Evolutionary conservation across 1,140 invertebrate species (phyloP).

Genomic region (Drosophila sp.): DNA sequence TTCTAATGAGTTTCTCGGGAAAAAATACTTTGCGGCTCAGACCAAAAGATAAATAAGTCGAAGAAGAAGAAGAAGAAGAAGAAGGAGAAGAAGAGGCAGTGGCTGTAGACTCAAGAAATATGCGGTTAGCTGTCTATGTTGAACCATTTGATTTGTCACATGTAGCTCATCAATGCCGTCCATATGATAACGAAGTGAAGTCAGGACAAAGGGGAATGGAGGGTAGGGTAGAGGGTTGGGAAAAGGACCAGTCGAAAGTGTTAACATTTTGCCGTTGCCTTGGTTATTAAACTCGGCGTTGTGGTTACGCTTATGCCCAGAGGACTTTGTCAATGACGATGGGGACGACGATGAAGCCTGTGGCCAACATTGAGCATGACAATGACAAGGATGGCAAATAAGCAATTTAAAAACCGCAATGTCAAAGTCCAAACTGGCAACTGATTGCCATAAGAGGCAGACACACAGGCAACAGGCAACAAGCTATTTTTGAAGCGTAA

Average conservation of each 20-base stretch:
- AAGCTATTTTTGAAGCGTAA: slow-evolving; percentile 3
- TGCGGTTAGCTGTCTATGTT: slow-evolving; percentile 20
- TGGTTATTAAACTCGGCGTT: slow-evolving; percentile 64
- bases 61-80: neutral
- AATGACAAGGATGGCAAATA: slow-evolving; percentile 51
- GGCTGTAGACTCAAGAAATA: neutral
- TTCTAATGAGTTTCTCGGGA: slow-evolving; percentile 31
- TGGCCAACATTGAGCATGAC: neutral
- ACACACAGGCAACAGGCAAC: slow-evolving; percentile 3
- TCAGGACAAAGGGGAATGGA: neutral
- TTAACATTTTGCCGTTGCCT: slow-evolving; percentile 45
- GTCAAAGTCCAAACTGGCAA: slow-evolving; percentile 49
- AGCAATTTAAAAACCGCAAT: slow-evolving; percentile 75
- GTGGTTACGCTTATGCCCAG: slow-evolving; percentile 32
- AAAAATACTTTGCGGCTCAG: slow-evolving; percentile 31
- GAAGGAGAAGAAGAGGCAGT: neutral
- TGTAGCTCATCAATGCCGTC: slow-evolving; percentile 48
- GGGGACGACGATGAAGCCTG: neutral
- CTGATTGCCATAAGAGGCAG: slow-evolving; percentile 3
- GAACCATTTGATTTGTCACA: slow-evolving; percentile 48
- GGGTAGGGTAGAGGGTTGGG: neutral
- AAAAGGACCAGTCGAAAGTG: slow-evolving; percentile 1
- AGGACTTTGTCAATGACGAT: neutral
- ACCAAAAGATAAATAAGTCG: neutral
- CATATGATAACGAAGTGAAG: slow-evolving; percentile 14